phyloP scores from a whole-genome alignment of 1,140 invertebrate species.

The Latrodectus geometricus region DNA sequence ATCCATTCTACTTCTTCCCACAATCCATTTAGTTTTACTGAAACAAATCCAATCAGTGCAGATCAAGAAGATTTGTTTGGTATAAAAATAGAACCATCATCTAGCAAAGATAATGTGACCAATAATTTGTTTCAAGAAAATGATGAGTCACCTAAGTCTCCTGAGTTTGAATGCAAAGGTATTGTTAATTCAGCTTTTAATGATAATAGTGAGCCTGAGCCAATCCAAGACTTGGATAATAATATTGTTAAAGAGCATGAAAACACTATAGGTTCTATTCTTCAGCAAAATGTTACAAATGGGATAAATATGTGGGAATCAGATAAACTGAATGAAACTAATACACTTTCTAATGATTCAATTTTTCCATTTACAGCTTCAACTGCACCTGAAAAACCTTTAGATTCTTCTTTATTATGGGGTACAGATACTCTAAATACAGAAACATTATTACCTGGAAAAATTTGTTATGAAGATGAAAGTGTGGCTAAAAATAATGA shows the following conservation, averaged over 20 bases:
- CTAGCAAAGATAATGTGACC: constrained; percentile 33
- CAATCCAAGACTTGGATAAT: not conserved
- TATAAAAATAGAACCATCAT: constrained; percentile 28
- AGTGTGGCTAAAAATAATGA: not conserved
- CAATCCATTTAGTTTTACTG: constrained; percentile 48
- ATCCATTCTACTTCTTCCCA: constrained; percentile 18
- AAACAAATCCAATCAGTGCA: not conserved
- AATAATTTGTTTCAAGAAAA: constrained; percentile 31
- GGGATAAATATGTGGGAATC: constrained; percentile 25
- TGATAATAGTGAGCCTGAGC: constrained; percentile 2
- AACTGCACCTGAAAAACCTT: not conserved
- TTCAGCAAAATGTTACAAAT: not conserved
- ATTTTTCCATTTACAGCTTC: not conserved
- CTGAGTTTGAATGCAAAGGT: constrained; percentile 7
- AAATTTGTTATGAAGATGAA: constrained; percentile 25
- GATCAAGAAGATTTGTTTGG: constrained; percentile 45
- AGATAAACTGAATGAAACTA: constrained; percentile 21
- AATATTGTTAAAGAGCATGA: not conserved
- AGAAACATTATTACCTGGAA: constrained; percentile 36
- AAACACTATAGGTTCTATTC: not conserved
- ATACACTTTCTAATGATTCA: not conserved
- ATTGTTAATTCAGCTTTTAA: constrained; percentile 34
- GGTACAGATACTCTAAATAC: not conserved
- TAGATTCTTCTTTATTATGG: constrained; percentile 16
- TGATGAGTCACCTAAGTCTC: constrained; percentile 22